Evolutionary conservation across 2,888 invertebrate genomes (phyloP), one percentile per base, ranked within the genome.

Genomic region (Limnephilus auricula): DNA sequence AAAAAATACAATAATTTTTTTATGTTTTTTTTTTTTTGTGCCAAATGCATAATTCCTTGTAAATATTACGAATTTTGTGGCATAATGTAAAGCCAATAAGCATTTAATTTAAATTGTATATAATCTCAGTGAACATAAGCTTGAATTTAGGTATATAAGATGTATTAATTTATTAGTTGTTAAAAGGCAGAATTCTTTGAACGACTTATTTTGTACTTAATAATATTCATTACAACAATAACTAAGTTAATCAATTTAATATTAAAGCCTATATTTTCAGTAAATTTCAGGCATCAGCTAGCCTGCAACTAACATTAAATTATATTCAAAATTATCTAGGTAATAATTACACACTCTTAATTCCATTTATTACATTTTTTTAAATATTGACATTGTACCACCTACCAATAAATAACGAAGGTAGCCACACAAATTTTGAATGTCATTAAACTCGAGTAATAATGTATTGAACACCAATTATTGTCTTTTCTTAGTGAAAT

Each of bases 31-130:
- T 85, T 85, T 85, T 85, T 37, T 85, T 85, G 85, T 85, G 85
- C 85, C 85, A 85, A 85, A 85, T 85, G 85, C 85, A 85, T 85
- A 40, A 82, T 85, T 34, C 18, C 30, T 85, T 85, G 85, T 85
- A 85, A 34, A 85, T 85, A 85, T 40, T 82, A 34, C 34, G 82
- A 82, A 82, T 82, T 82, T n/a, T 82, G 82, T 34, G 82, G 82
- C 82, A 34, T 82, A 82, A 9, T 65, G 9, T 65, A 65, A 65
- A 65, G 65, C 65, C 65, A 65, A 65, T 65, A 65, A 65, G 9
- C 25, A 65, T 65, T 25, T 65, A 65, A 65, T n/a, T 25, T n/a
- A 65, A 65, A 65, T 65, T 65, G 65, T 65, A 65, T 65, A 65
- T 65, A 65, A 65, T 65, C 25, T 65, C 65, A 65, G 65, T 65